Evolutionary conservation across 2,888 invertebrate species (phyloP), one percentile per base, ranked within the genome.

Genomic region (Tryphoninae sp.): DNA sequence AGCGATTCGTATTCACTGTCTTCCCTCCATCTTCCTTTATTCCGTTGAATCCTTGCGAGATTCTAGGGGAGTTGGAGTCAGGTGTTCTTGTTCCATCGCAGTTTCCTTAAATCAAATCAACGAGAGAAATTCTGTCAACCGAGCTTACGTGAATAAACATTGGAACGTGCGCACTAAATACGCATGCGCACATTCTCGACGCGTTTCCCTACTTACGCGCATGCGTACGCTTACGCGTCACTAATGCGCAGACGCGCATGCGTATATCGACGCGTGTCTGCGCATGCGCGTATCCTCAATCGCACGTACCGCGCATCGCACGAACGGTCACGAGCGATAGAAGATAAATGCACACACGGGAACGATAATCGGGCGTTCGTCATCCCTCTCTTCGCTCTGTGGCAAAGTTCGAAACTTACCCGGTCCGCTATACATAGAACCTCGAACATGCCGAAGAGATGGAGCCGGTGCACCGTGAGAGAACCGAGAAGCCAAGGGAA

Each of bases 91-190:
- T 49, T 23, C 45, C 81, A 49, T 68, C 55, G 8, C 45, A 71
- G 64, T 69, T 72, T 73, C 49, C 73, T 78, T 81, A 62, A 75
- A 49, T 62, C 69, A 65, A 55, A 67, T 81, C 77, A 69, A 68
- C 81, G 73, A 77, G 69, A 68, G 81, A 58, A 78, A 81, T 68
- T 77, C 77, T 64, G 65, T 81, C 69, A 73, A 61, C 67, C 73
- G 16, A 69, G 73, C 77, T 62, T 77, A 49, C 73, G 33, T n/a
- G 71, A 68, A 68, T 33, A 68, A 33, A 76, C 68, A 61, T 61
- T 61, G 51, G 1, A 3, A 40, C 40, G 53, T 40, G 26, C 53
- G 64, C 53, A 64, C 51, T 51, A 40, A 11, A 62, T 45, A 68
- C 69, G 33, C 33, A 33, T 33, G 33, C 33, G 33, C 7, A 33